Percentiles rank a stretch among this genome's conserved stretches.
These are phyloP conservation scores for Apteryx owenii DNA, from an alignment of 2,113 vertebrate genomes.

Conservation along the genomic window DNA sequence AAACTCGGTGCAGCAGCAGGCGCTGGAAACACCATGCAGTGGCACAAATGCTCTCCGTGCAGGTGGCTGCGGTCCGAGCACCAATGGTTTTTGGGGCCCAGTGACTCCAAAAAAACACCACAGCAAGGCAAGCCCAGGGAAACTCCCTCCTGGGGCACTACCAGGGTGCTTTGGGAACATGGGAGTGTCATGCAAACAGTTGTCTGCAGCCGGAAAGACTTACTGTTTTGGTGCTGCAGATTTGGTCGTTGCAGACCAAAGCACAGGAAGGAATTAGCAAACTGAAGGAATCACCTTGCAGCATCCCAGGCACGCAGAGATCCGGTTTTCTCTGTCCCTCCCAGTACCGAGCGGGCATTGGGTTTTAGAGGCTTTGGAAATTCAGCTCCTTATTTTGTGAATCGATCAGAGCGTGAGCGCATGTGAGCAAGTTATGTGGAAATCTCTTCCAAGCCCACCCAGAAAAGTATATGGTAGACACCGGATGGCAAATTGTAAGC, in stretches of 20 bases:
- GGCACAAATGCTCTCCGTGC: neutral
- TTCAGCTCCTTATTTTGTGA: neutral
- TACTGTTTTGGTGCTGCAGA: too few relatives aligned
- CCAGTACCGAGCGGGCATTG: neutral
- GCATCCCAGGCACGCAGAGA: too few relatives aligned
- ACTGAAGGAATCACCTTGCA: neutral
- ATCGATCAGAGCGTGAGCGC: rapidly evolving
- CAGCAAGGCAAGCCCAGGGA: neutral
- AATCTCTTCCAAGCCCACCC: neutral
- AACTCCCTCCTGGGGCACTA: neutral
- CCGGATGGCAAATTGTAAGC: neutral
- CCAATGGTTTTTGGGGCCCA: too few relatives aligned
- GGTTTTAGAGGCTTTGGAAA: neutral
- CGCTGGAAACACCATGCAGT: neutral
- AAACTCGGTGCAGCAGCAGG: neutral
- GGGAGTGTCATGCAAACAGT: too few relatives aligned
- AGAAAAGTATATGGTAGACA: neutral
- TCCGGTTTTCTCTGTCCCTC: neutral
- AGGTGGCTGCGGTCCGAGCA: neutral
- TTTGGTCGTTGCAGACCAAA: neutral
- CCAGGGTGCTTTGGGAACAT: too few relatives aligned
- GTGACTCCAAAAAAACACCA: neutral
- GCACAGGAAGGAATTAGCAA: neutral
- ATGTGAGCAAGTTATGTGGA: rapidly evolving
- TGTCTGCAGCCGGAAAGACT: too few relatives aligned